Base-by-base conservation (phyloP, 2,113 vertebrate genomes). In the Dryoscopus gambensis region DNA sequence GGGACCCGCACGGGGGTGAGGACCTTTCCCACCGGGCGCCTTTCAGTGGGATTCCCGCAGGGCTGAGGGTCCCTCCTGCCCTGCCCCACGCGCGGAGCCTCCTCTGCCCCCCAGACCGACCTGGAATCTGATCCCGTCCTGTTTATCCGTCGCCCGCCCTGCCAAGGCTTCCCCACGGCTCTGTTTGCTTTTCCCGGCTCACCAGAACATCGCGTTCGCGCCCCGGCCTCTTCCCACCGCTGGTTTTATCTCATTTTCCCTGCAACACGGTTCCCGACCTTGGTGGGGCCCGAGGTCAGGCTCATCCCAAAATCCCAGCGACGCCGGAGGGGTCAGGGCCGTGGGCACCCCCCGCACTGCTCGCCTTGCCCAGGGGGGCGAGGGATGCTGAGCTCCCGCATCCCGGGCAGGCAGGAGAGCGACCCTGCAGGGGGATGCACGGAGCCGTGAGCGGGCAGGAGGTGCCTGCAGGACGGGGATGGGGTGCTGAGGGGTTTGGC, bases 11-110 rank as follows among this genome's bases (percentile, higher is more conserved):
- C 9, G 2, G 13, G 69, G 82, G 1, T 7, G 35, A 40, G 42
- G 46, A 3, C 33, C 5, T 27, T 42, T 13, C 37, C 46, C 46
- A 13, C 4, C 20, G 2, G 17, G 39, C 11, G 69, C 11, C 16
- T 11, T 49, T 60, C 1, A 7, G 9, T 23, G 79, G 65, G 35
- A 15, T 37, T 7, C 7, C 3, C 2, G 0, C 13, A 5, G 37
- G 69, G 47, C 9, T 6, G 6, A 55, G 62, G 57, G 19, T 40
- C 65, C 30, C 53, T n/a, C 62, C 74, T 24, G 3, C 19, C 46
- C 18, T 0, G 39, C 5, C 0, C 24, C 5, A 0, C 0, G 1
- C 46, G 7, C 3, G 0, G 47, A 63, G 62, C 47, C 31, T 73
- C 3, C 2, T 33, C 22, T 68, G 84, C 78, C 90, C 78, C 90